Percentiles rank a stretch among this genome's conserved stretches.
phyloP scores from a whole-genome alignment of 2,888 invertebrate genomes.

The Apoda limacodes region DNA sequence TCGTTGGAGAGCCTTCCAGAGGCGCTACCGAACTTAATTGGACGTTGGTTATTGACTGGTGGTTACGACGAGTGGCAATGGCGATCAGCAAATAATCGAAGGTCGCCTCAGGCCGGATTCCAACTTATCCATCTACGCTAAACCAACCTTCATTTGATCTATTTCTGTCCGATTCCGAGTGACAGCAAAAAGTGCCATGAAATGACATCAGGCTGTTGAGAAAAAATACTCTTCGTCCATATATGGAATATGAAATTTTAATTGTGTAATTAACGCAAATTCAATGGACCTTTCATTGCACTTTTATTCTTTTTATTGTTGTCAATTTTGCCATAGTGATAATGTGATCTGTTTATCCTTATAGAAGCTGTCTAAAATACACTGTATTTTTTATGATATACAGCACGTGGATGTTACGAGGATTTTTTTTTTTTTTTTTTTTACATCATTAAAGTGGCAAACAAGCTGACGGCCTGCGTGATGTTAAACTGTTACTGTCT shows the following conservation, averaged over 20 bases:
- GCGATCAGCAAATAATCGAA: slow-evolving; percentile 42
- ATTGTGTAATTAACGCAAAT: slow-evolving; percentile 28
- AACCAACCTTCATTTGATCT: slow-evolving; percentile 22
- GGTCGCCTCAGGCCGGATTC: slow-evolving; percentile 27
- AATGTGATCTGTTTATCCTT: too few relatives aligned
- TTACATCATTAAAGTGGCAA: too few relatives aligned
- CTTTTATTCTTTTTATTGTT: too few relatives aligned
- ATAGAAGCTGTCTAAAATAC: too few relatives aligned
- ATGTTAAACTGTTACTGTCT: too few relatives aligned
- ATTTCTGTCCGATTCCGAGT: slow-evolving; percentile 29
- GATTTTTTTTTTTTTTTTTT: too few relatives aligned
- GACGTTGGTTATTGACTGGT: slow-evolving; percentile 47
- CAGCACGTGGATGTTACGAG: too few relatives aligned
- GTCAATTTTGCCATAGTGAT: too few relatives aligned
- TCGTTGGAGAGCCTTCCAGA: slow-evolving; percentile 42
- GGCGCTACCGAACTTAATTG: slow-evolving; percentile 67
- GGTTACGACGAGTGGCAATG: slow-evolving; percentile 36
- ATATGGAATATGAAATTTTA: slow-evolving; percentile 42
- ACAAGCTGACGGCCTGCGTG: too few relatives aligned
- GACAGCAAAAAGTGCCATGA: slow-evolving; percentile 31
- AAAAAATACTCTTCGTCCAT: slow-evolving; percentile 30
- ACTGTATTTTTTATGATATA: too few relatives aligned
- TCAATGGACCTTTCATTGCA: too few relatives aligned
- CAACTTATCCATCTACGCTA: slow-evolving; percentile 7
- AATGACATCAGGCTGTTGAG: slow-evolving; percentile 24